phyloP scores from a whole-genome alignment of 2,888 invertebrate genomes.

The Oxycera nigricornis region DNA sequence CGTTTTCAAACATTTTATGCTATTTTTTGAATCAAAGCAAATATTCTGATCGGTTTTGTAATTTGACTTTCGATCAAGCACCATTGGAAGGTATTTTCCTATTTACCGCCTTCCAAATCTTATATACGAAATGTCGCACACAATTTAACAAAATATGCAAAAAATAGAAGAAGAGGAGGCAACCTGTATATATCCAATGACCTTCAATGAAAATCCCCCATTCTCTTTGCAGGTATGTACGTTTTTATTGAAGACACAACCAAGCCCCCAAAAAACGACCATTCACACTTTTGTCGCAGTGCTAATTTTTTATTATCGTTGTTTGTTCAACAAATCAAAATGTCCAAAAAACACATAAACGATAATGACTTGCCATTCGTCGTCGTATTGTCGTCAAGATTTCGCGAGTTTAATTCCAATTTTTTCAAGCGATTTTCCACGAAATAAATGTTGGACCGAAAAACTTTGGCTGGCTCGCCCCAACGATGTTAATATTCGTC shows the following conservation, averaged over 20 bases:
- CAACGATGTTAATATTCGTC: too few relatives aligned
- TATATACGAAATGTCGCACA: too few relatives aligned
- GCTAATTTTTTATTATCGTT: neutral
- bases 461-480: neutral
- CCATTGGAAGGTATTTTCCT: too few relatives aligned
- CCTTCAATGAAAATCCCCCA: neutral
- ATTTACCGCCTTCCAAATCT: too few relatives aligned
- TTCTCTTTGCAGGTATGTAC: neutral
- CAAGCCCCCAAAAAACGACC: too few relatives aligned
- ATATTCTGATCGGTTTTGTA: too few relatives aligned
- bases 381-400: neutral
- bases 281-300: neutral
- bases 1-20: too few relatives aligned
- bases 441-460: neutral
- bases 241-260: neutral
- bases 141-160: too few relatives aligned
- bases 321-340: constrained; percentile 2
- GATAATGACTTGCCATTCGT: neutral
- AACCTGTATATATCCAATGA: too few relatives aligned
- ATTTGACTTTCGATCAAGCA: too few relatives aligned
- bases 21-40: too few relatives aligned
- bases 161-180: too few relatives aligned
- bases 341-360: neutral
- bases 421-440: neutral
- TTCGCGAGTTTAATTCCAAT: neutral